Evolutionary conservation across 1,140 invertebrate species (phyloP).

Genomic region (Drosophila willistoni): DNA sequence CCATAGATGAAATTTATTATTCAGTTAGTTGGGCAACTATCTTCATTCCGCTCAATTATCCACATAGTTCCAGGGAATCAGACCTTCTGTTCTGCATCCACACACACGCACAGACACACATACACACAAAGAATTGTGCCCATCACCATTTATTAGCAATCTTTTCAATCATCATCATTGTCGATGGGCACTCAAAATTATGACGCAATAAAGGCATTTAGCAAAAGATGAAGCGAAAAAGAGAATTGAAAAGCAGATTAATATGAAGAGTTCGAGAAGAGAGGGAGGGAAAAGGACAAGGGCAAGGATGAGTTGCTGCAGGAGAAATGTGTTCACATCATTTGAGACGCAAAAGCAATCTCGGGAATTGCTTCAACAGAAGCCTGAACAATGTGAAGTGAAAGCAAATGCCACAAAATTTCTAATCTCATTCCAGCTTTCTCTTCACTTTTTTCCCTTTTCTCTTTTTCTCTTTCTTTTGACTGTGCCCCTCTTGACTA

Average conservation of each 20-base stretch:
- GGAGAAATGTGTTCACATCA: conserved; percentile 10
- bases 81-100: background rate
- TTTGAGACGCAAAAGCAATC: conserved; percentile 45
- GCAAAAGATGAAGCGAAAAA: background rate
- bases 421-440: conserved; percentile 62
- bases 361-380: conserved; percentile 25
- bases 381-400: conserved; percentile 56
- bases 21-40: background rate
- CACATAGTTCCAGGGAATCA: background rate
- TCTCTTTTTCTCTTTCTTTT: too few species aligned
- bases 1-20: background rate
- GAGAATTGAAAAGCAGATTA: conserved; percentile 7
- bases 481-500: conserved; percentile 42
- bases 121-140: conserved; percentile 11
- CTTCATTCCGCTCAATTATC: background rate
- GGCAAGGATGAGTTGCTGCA: background rate
- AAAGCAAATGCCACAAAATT: conserved; percentile 71
- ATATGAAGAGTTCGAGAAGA: background rate
- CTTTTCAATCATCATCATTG: conserved; percentile 41
- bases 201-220: conserved; percentile 62
- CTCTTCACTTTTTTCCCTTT: background rate
- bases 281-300: background rate
- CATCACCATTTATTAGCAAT: conserved; percentile 34
- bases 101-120: background rate
- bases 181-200: conserved; percentile 56